These are phyloP conservation scores for Megaceryle alcyon DNA, from an alignment of 2,797 vertebrate genomes.

Conservation along the genomic window DNA sequence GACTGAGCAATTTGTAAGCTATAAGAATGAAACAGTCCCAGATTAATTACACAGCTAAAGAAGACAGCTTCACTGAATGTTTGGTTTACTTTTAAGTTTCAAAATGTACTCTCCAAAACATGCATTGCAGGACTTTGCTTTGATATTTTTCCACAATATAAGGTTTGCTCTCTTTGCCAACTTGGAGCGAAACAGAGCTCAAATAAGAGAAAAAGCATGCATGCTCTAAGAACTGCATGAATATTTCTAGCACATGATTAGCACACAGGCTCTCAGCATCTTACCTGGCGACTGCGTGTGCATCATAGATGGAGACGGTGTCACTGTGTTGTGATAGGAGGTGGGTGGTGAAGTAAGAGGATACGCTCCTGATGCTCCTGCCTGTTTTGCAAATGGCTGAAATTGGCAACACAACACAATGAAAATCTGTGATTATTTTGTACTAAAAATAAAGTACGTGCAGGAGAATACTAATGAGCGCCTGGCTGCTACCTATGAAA, in stretches of 20 bases:
- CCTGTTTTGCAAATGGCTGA: constrained; percentile 83
- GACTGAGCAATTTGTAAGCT: background rate
- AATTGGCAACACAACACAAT: constrained; percentile 45
- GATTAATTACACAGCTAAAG: background rate
- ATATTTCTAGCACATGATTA: background rate
- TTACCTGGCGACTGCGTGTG: constrained; percentile 95
- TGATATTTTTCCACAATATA: background rate
- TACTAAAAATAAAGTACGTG: background rate
- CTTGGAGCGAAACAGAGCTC: background rate
- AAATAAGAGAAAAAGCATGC: background rate
- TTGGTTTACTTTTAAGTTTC: background rate
- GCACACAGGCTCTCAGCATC: background rate
- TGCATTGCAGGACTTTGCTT: background rate
- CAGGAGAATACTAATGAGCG: background rate
- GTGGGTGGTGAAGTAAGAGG: constrained; percentile 95
- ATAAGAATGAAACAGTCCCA: background rate
- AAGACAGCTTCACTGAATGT: background rate
- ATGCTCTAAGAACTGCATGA: background rate
- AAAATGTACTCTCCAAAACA: background rate
- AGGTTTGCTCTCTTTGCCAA: background rate
- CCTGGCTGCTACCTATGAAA: background rate
- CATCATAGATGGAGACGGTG: constrained; percentile 97
- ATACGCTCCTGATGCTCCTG: constrained; percentile 86
- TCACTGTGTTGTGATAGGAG: constrained; percentile 92
- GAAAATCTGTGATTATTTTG: background rate